Evolutionary conservation across 1,140 invertebrate genomes (phyloP), one percentile per base, ranked within the genome.

Genomic region (Megalonaias nervosa): DNA sequence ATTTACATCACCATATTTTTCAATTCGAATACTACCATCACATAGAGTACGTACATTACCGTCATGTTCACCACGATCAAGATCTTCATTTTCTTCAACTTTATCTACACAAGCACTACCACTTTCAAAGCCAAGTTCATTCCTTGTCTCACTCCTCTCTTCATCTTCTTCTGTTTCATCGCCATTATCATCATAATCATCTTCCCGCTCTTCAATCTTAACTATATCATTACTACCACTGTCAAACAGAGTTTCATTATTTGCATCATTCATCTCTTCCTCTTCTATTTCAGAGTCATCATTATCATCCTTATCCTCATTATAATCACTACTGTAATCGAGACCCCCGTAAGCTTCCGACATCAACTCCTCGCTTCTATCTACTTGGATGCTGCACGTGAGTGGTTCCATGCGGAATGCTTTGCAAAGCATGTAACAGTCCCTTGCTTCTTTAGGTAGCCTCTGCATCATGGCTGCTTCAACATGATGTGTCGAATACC

Each of bases 361-460:
- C 19, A 55, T 31, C 38, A 23, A 14, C 0, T 58, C 59, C 68
- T 21, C n/a, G 38, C 23, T 70, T 58, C 17, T 70, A 58, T 57
- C 38, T 48, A 48, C 38, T 11, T 0, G 38, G 38, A 75, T 55
- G 61, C 66, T 68, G 48, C 74, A 75, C 15, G 66, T 19, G 19
- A 75, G 31, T 23, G 74, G 74, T 38, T 75, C 74, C 74, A 75
- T 69, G 16, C 74, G n/a, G 56, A 75, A 69, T 38, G 65, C n/a
- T 48, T 75, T 75, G 61, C 74, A 75, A 16, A 75, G 23, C 59
- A 69, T 75, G 38, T 68, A 75, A 38, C 66, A 31, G 55, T 75
- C 74, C 15, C 64, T 19, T 31, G 66, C 74, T 23, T 38, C 21
- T 23, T 58, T 23, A 14, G 74, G 67, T 14, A 75, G n/a, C 17